Conservation (phyloP, 2,888 invertebrate genomes). For the Hylaea fasciaria region DNA sequence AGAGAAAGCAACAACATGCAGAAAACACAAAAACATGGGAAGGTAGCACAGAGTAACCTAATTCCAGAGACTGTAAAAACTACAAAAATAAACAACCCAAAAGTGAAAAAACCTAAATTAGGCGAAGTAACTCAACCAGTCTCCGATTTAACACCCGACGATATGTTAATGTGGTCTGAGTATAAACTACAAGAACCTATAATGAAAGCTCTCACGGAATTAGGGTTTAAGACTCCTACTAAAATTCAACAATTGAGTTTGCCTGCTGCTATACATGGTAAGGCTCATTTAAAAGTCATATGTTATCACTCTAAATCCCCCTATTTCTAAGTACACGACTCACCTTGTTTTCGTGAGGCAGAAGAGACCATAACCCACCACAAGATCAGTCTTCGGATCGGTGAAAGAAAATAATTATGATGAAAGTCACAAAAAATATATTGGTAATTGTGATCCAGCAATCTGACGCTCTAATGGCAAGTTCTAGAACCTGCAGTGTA, state of each 20-base stretch:
- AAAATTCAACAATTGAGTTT: constrained; percentile 93
- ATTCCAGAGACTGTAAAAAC: constrained; percentile 28
- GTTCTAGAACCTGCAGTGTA: too few species aligned
- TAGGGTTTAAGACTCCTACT: constrained; percentile 93
- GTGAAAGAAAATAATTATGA: too few species aligned
- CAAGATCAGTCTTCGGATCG: too few species aligned
- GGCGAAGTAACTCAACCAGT: constrained; percentile 59
- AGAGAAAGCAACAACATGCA: constrained; percentile 30
- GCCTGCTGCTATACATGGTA: constrained; percentile 93
- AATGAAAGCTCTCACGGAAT: constrained; percentile 89
- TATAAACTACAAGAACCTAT: constrained; percentile 89
- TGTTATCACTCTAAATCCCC: too few species aligned
- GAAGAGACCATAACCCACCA: too few species aligned
- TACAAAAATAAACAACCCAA: constrained; percentile 32
- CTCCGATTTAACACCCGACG: constrained; percentile 66
- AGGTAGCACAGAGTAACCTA: constrained; percentile 18
- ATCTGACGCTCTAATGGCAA: too few species aligned
- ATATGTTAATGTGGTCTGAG: constrained; percentile 87
- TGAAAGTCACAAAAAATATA: too few species aligned
- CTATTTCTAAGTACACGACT: too few species aligned
- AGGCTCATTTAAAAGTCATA: too few species aligned
- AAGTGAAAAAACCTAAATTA: constrained; percentile 58
- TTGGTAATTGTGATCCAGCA: too few species aligned
- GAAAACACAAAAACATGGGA: constrained; percentile 25
- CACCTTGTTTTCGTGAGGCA: too few species aligned